Evolutionary conservation across 2,888 invertebrate genomes (phyloP).

Genomic region (Polymixis flavicincta): DNA sequence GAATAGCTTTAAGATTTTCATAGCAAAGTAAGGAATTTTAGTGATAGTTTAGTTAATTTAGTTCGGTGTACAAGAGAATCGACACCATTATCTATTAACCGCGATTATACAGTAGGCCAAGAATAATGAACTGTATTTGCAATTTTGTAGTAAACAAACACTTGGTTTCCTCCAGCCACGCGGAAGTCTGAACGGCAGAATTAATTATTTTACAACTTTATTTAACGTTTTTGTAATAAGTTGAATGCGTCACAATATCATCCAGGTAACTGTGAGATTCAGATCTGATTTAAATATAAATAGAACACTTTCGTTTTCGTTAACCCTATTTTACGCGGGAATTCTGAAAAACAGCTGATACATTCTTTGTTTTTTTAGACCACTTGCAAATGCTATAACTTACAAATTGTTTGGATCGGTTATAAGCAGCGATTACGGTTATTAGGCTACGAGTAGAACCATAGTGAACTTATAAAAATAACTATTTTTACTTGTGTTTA

Average conservation of each 20-base stretch:
- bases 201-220: constrained; percentile 6
- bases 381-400: constrained; percentile 23
- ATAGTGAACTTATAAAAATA: constrained; percentile 14
- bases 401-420: constrained; percentile 19
- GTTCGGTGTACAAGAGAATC: too few relatives aligned
- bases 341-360: constrained; percentile 15
- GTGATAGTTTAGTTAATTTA: too few relatives aligned
- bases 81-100: not conserved
- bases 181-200: not conserved
- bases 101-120: not conserved
- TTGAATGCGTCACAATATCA: constrained; percentile 7
- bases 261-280: not conserved
- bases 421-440: constrained; percentile 17
- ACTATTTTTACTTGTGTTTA: constrained; percentile 28
- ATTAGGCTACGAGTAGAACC: not conserved
- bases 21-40: too few relatives aligned
- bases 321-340: constrained; percentile 4
- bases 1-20: too few relatives aligned
- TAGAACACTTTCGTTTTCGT: constrained; percentile 4
- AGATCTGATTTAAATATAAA: constrained; percentile 8
- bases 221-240: not conserved
- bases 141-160: constrained; percentile 3
- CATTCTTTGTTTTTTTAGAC: constrained; percentile 10
- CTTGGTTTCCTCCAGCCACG: not conserved
- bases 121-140: constrained; percentile 15